Evolutionary conservation across 2,113 vertebrate genomes (phyloP).

Genomic region (Albula glossodonta): DNA sequence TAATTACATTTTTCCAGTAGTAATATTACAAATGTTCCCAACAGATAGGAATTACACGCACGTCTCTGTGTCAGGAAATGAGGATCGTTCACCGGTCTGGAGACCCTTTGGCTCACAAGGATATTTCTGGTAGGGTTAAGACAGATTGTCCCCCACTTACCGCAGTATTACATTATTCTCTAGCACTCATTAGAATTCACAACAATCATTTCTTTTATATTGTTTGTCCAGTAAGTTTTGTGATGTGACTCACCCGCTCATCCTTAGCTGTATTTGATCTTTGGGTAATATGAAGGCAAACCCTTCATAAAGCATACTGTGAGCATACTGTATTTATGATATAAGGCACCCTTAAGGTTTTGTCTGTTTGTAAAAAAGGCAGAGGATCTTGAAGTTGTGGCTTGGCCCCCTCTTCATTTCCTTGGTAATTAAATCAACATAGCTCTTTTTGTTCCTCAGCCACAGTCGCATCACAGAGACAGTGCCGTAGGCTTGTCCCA

Average conservation of each 20-base stretch:
- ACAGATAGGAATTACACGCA: conserved; percentile 67
- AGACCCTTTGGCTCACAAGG: conserved; percentile 33
- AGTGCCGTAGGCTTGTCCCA: neutral
- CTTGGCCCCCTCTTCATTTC: neutral
- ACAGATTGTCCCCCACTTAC: conserved; percentile 43
- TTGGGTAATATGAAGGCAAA: too few relatives aligned
- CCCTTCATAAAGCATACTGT: neutral
- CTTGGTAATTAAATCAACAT: neutral
- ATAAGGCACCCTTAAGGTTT: neutral
- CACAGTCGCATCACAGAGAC: neutral
- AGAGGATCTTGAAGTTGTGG: neutral
- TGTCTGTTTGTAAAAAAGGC: neutral
- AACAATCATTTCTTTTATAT: conserved; percentile 34
- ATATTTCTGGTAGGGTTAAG: conserved; percentile 24
- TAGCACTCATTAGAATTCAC: conserved; percentile 34
- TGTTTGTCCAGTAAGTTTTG: conserved; percentile 39
- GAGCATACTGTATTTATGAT: neutral
- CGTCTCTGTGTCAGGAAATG: conserved; percentile 66
- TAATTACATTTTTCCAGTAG: conserved; percentile 72
- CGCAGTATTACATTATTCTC: conserved; percentile 44
- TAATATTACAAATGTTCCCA: conserved; percentile 58
- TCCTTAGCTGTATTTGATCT: too few relatives aligned
- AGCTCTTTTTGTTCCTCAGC: neutral
- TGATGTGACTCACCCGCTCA: conserved; percentile 23
- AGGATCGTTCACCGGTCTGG: conserved; percentile 42